Percentiles rank a stretch among this genome's conserved stretches.
phyloP scores from a whole-genome alignment of 2,113 vertebrate species.

The Peucedramus taeniatus region DNA sequence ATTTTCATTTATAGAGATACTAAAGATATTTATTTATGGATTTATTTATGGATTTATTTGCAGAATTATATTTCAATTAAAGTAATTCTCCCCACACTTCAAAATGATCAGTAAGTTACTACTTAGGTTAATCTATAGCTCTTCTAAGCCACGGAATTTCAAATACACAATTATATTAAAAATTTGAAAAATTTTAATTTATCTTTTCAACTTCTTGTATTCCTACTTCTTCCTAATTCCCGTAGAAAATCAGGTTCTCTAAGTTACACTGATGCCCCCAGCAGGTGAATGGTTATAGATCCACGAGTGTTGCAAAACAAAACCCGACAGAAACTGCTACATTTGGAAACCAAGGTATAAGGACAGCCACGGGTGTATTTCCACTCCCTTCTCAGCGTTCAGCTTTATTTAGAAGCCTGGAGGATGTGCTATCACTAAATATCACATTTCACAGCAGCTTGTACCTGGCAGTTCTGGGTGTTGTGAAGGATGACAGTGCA shows the following conservation, averaged over 20 bases:
- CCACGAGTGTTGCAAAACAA: fast-evolving
- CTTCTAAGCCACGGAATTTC: not conserved
- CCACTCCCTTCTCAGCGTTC: not conserved
- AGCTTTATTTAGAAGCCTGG: not conserved
- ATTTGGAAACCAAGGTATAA: not conserved
- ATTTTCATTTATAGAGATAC: not conserved
- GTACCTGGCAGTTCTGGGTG: not conserved
- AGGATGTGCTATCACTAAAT: not conserved
- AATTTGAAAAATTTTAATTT: not conserved
- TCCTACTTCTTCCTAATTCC: not conserved
- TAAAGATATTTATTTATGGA: not conserved
- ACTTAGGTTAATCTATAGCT: not conserved
- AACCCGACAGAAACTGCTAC: not conserved
- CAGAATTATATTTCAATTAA: not conserved
- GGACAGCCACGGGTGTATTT: fast-evolving
- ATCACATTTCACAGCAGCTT: not conserved
- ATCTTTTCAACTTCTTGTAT: not conserved
- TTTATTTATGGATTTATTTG: not conserved
- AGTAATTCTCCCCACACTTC: not conserved
- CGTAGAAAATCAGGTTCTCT: not conserved
- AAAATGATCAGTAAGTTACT: not conserved
- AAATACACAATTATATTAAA: not conserved
- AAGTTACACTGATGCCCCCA: not conserved
- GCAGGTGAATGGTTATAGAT: not conserved
- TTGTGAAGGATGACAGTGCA: not conserved